Base-by-base conservation (phyloP, 2,797 vertebrate genomes). In the Discoglossus pictus region DNA sequence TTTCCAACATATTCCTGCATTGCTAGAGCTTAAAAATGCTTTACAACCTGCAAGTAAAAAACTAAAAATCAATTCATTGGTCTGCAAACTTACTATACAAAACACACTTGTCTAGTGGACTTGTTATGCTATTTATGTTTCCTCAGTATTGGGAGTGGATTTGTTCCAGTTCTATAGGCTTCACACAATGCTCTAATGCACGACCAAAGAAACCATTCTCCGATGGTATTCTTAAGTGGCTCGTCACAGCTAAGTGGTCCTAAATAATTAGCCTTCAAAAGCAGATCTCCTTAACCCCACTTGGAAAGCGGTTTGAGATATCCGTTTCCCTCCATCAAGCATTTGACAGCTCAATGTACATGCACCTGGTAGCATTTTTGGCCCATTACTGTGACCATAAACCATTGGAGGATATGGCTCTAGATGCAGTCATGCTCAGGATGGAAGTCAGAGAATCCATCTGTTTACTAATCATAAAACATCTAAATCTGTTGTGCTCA, bases 331-430 rank as follows among this genome's bases (percentile, higher is more conserved):
- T 88, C 82, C 77, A 87, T 90, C 87, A 87, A 88, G 76, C 84
- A 71, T 38, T 68, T 90, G 90, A 92, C 91, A 92, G 87, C 77
- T 87, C 74, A 75, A 68, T 88, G 78, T 85, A 78, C 81, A 84
- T 88, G 85, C 89, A 93, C 88, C 90, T 93, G 91, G 80, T 90
- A 89, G 73, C 82, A 63, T 82, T 82, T 81, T 70, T 68, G 72
- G 67, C 74, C 54, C 65, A 58, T 78, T 78, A 78, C 80, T 78
- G 78, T 80, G 78, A 87, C 83, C 69, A 73, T 59, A 82, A 79
- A 79, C 64, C 73, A 72, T 78, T 82, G 76, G 59, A 75, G 82
- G 79, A 79, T 82, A 67, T 75, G 76, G 75, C 75, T 81, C 77
- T 70, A 62, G 62, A 79, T 76, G 75, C 79, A 79, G 73, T 75